These are phyloP conservation scores for Muscina levida DNA, from an alignment of 2,888 invertebrate genomes.

Conservation along the genomic window DNA sequence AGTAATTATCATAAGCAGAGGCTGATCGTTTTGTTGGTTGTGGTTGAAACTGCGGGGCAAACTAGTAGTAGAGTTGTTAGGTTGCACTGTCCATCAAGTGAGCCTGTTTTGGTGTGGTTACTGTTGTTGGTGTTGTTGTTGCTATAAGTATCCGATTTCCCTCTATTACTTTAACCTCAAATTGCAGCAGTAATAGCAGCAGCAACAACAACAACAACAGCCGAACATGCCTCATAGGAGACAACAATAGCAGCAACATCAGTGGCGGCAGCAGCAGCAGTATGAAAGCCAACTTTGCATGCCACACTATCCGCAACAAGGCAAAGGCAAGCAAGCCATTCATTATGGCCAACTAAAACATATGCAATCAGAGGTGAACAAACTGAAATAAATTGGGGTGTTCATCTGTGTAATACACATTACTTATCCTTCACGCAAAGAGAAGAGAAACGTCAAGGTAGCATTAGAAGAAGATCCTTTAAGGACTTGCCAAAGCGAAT, in stretches of 20 bases:
- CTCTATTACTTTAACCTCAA: constrained; percentile 61
- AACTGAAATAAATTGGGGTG: neutral
- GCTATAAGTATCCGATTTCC: constrained; percentile 55
- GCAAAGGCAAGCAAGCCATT: constrained; percentile 30
- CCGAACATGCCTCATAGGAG: no score
- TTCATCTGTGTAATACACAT: no score
- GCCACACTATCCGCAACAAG: constrained; percentile 35
- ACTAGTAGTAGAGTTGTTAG: constrained; percentile 7
- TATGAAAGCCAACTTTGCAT: constrained; percentile 55
- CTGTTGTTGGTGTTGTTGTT: constrained; percentile 41
- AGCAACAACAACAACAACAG: constrained; percentile 23
- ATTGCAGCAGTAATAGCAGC: constrained; percentile 37
- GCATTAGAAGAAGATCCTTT: no score
- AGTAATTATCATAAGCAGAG: constrained; percentile 51
- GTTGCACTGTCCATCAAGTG: neutral
- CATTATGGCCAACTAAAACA: constrained; percentile 10
- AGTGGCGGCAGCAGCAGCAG: neutral
- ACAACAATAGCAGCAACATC: constrained; percentile 30
- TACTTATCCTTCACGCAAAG: no score
- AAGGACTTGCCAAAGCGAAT: no score
- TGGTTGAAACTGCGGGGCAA: neutral
- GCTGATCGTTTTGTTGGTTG: constrained; percentile 25
- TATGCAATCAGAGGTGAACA: constrained; percentile 19
- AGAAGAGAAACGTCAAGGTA: no score
- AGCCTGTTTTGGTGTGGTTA: neutral